These are phyloP conservation scores for Rhynchomys soricoides DNA, from an alignment of 2,113 vertebrate species.

Conservation along the genomic window DNA sequence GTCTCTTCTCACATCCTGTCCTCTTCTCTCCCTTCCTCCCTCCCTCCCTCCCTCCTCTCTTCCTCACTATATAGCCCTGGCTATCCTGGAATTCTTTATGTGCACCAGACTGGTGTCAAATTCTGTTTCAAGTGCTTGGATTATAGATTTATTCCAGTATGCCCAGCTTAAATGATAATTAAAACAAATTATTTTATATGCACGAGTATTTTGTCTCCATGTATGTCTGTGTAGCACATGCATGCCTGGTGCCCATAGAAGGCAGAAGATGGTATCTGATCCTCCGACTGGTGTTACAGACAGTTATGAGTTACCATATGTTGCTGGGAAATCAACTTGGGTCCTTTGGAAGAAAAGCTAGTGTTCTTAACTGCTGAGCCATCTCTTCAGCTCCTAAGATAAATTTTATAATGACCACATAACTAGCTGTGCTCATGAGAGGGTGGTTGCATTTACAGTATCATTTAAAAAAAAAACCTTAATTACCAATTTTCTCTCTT, in stretches of 20 bases:
- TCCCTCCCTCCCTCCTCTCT: neutral
- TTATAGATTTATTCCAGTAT: neutral
- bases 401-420: neutral
- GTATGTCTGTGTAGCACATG: neutral
- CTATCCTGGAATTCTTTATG: neutral
- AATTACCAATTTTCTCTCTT: neutral
- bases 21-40: too few species aligned
- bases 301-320: neutral
- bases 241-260: neutral
- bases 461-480: conserved; percentile 7
- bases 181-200: neutral
- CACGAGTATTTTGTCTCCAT: neutral
- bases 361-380: neutral
- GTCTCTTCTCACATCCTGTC: too few species aligned
- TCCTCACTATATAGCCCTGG: neutral
- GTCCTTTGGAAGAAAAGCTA: neutral
- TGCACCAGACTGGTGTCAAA: neutral
- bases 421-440: neutral
- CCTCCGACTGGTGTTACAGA: neutral
- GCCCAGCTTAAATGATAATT: neutral
- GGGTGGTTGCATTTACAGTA: neutral
- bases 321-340: neutral
- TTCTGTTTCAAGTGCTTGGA: neutral
- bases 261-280: neutral
- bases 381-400: neutral